These are phyloP conservation scores for Sebastes diploproa DNA, from an alignment of 2,797 vertebrate genomes.

Conservation along the genomic window DNA sequence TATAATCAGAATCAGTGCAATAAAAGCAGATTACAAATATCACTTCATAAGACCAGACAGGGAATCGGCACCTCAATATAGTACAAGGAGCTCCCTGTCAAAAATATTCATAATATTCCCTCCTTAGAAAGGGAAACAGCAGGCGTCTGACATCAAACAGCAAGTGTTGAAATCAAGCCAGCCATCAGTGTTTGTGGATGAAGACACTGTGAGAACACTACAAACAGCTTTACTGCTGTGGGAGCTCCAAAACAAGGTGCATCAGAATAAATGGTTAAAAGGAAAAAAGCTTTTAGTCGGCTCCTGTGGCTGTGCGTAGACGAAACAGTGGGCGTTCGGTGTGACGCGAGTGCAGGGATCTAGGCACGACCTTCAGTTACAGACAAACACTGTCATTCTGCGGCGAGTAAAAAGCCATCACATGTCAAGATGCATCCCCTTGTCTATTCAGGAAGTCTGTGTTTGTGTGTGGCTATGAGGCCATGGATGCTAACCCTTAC, in stretches of 20 bases:
- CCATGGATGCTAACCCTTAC: not conserved
- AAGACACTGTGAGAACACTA: conserved; percentile 9
- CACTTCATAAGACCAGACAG: not conserved
- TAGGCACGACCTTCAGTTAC: conserved; percentile 52
- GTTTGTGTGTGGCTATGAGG: not conserved
- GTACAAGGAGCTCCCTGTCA: conserved; percentile 13
- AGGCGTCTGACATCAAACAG: conserved; percentile 51
- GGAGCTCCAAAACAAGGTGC: conserved; percentile 8
- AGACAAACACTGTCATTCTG: conserved; percentile 53
- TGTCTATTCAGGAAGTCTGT: conserved; percentile 33
- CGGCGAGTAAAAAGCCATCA: conserved; percentile 47
- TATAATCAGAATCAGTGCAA: not conserved
- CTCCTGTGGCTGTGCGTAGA: not conserved
- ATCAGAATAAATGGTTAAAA: conserved; percentile 11
- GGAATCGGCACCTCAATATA: not conserved
- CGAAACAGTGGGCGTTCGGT: conserved; percentile 6
- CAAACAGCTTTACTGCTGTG: not conserved
- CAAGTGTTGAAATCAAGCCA: conserved; percentile 38
- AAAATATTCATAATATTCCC: conserved; percentile 16
- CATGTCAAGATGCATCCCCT: conserved; percentile 39
- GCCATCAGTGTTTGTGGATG: conserved; percentile 24
- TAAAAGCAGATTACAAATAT: not conserved
- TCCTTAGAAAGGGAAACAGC: conserved; percentile 22
- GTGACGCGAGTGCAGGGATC: conserved; percentile 14
- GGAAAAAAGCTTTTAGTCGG: conserved; percentile 6